Conservation (phyloP, 2,888 invertebrate species). For the Brachypterus glaber region DNA sequence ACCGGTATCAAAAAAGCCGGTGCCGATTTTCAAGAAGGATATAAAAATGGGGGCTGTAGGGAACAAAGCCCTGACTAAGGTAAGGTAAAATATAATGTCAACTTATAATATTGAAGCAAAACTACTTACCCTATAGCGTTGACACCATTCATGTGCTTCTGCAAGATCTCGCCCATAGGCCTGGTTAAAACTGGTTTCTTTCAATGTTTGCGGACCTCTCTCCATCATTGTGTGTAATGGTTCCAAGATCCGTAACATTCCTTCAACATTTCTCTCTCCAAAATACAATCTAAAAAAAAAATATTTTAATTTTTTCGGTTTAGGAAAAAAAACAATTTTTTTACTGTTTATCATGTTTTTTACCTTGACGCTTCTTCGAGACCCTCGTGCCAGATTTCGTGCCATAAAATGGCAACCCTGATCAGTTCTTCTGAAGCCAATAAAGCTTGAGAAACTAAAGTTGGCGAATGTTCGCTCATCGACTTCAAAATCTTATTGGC, state of each 20-base stretch:
- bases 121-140: conserved; percentile 58
- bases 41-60: not conserved
- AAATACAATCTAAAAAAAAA: conserved; percentile 64
- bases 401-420: conserved; percentile 97
- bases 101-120: conserved; percentile 1
- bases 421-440: conserved; percentile 96
- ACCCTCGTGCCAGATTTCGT: conserved; percentile 99
- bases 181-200: conserved; percentile 94
- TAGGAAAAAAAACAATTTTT: conserved; percentile 4
- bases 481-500: conserved; percentile 91
- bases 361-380: conserved; percentile 81
- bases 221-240: conserved; percentile 92
- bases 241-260: conserved; percentile 93
- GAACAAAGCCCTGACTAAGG: no score
- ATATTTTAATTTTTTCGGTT: not conserved
- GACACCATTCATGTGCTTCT: conserved; percentile 95
- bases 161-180: conserved; percentile 90
- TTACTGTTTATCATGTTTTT: no score
- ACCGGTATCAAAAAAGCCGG: no score
- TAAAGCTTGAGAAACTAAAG: conserved; percentile 88
- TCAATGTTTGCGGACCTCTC: conserved; percentile 87
- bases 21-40: not conserved
- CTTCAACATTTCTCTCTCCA: conserved; percentile 89
- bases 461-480: conserved; percentile 90
- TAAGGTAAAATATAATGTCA: no score